Conservation (phyloP, 2,888 invertebrate species). For the Unio pictorum region DNA sequence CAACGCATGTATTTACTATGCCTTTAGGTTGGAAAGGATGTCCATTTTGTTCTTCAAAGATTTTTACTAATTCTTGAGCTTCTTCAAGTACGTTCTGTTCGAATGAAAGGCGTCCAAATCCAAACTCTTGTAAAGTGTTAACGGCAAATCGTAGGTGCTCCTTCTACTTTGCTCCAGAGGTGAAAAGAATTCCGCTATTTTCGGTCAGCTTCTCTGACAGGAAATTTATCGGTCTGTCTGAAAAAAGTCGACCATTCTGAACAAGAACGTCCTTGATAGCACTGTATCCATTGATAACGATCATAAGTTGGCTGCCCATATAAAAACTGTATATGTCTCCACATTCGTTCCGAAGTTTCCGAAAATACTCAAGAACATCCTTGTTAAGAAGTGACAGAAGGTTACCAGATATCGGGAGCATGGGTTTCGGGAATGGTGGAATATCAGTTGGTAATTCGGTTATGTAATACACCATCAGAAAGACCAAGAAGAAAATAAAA, state of each 20-base stretch:
- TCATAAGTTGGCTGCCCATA: conserved; percentile 11
- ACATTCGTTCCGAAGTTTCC: conserved; percentile 10
- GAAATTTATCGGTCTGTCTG: conserved; percentile 11
- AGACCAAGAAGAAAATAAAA: too few relatives aligned
- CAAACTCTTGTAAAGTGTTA: conserved; percentile 15
- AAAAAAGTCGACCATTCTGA: conserved; percentile 16
- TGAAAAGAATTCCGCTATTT: conserved; percentile 10
- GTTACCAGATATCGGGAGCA: conserved; percentile 22
- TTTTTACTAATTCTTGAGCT: too few relatives aligned
- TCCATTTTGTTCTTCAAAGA: too few relatives aligned
- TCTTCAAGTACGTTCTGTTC: too few relatives aligned
- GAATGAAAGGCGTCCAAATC: conserved; percentile 17
- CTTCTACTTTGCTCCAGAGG: conserved; percentile 24
- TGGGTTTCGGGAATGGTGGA: conserved; percentile 16
- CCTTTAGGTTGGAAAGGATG: conserved; percentile 19
- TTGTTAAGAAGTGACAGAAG: conserved; percentile 6
- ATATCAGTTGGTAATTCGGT: conserved; percentile 2
- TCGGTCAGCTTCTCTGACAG: not conserved
- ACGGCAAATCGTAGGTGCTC: conserved; percentile 16
- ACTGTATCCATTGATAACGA: conserved; percentile 19
- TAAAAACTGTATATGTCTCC: conserved; percentile 22
- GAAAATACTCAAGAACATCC: conserved; percentile 5
- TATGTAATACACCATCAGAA: too few relatives aligned
- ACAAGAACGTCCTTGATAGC: conserved; percentile 19
- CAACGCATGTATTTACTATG: conserved; percentile 23